Base-by-base conservation (phyloP, 2,113 vertebrate species). In the Proteles cristata region DNA sequence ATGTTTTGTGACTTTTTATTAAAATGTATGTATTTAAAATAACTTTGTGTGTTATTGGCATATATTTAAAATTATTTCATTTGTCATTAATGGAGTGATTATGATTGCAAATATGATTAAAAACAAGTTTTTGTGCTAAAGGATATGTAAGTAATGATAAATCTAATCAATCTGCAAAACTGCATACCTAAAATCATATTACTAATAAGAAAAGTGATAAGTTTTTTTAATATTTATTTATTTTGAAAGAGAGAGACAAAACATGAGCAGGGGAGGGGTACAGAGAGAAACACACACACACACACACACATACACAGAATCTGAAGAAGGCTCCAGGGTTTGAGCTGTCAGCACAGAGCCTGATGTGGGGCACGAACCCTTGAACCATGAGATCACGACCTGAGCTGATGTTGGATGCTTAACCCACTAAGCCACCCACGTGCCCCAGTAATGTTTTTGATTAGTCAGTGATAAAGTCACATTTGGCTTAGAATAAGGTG, bases 121-220 rank as follows among this genome's bases (percentile, higher is more conserved):
- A 77, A 79, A 14, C 25, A 86, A 95, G 23, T 87, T 90, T 97
- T 93, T 61, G 79, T 80, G 45, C 71, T 94, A 85, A 97, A 85
- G 26, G 74, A 89, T 76, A n/a, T 74, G 28, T 71, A 81, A 61
- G 19, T 25, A 33, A 83, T 84, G 35, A 31, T 91, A 93, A 83
- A 73, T 43, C 53, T 39, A 90, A 63, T 95, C 81, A 93, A 50
- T 91, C 43, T 83, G 14, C 45, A 91, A 84, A 93, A 90, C 28
- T 93, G 8, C 39, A 83, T n/a, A 50, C 0, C 74, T 95, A 96
- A 77, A 90, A 73, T 90, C 93, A 90, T 6, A 28, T 85, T 68
- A 93, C 39, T 90, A 45, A 35, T 79, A 26, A 87, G 61, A 84
- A 86, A 82, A 88, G 55, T 55, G 21, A 43, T 85, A 7, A 81